A percentile compares a stretch with the other conserved stretches of the same genome.
Evolutionary conservation across 1,140 invertebrate genomes (phyloP).

Genomic region (Drosophila jambulina): DNA sequence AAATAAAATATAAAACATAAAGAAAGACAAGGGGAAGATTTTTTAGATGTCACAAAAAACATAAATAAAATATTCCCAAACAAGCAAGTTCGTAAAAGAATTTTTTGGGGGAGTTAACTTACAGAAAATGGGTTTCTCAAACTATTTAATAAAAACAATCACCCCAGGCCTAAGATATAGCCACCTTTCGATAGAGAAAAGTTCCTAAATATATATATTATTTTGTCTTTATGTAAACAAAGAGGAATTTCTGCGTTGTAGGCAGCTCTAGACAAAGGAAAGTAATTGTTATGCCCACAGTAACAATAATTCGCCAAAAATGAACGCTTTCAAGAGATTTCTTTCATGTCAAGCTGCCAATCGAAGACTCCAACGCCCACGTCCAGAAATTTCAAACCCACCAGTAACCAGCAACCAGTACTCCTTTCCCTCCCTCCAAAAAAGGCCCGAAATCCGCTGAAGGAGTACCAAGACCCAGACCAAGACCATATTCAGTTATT

Average conservation of each 20-base stretch:
- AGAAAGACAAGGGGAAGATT: background rate
- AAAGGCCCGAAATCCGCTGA: conserved; percentile 12
- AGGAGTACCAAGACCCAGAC: conserved; percentile 19
- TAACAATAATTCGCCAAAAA: conserved; percentile 13
- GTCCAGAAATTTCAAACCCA: conserved; percentile 11
- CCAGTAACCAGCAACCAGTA: background rate
- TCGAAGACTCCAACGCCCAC: conserved; percentile 55
- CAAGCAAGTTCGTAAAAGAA: background rate
- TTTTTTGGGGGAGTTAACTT: background rate
- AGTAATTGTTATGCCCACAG: conserved; percentile 39
- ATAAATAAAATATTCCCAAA: background rate
- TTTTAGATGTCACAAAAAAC: conserved; percentile 1
- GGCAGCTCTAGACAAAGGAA: conserved; percentile 49
- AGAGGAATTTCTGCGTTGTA: conserved; percentile 26
- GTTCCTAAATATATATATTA: background rate
- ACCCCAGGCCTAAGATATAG: background rate
- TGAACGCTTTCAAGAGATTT: conserved; percentile 64
- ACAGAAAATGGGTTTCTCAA: background rate
- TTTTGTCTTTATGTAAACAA: conserved; percentile 4
- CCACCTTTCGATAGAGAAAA: background rate
- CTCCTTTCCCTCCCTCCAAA: conserved; percentile 15
- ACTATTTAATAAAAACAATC: background rate
- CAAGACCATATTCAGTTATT: conserved; percentile 46
- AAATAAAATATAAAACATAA: conserved; percentile 2
- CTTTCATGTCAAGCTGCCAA: conserved; percentile 56